phyloP scores from a whole-genome alignment of 2,888 invertebrate species.

The Epicampocera succincta region DNA sequence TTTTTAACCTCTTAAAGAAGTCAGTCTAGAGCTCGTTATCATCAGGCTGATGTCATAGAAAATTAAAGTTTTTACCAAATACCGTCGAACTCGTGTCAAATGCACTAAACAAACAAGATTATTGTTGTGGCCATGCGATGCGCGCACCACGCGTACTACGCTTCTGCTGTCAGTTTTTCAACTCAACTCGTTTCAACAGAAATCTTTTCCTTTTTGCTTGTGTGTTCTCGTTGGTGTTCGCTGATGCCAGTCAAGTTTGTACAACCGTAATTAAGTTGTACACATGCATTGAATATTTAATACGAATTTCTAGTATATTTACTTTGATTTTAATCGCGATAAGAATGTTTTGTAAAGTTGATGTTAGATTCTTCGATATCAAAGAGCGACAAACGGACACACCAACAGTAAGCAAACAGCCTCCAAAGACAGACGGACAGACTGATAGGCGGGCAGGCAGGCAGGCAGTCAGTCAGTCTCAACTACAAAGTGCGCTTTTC shows the following conservation, averaged over 20 bases:
- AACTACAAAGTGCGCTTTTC: slow-evolving; percentile 5
- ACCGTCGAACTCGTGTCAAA: slow-evolving; percentile 3
- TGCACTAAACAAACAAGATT: slow-evolving; percentile 46
- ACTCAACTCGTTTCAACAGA: not conserved
- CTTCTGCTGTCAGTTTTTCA: not conserved
- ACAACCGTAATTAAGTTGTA: slow-evolving; percentile 32
- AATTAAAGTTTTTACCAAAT: too few relatives aligned
- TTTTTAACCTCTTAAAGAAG: too few relatives aligned
- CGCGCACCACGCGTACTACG: too few relatives aligned
- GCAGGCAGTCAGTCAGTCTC: not conserved
- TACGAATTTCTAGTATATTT: slow-evolving; percentile 24
- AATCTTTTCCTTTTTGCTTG: not conserved
- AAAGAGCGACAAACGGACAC: slow-evolving; percentile 25
- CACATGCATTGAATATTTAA: slow-evolving; percentile 7
- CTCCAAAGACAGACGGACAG: slow-evolving; percentile 6
- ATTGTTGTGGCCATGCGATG: slow-evolving; percentile 7
- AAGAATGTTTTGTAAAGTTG: slow-evolving; percentile 36
- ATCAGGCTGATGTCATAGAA: too few relatives aligned
- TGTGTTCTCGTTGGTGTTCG: not conserved
- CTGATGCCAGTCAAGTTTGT: slow-evolving; percentile 14
- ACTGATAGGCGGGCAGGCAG: not conserved
- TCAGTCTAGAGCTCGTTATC: too few relatives aligned
- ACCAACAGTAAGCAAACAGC: slow-evolving; percentile 1
- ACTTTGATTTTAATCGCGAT: slow-evolving; percentile 61
- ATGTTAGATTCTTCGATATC: slow-evolving; percentile 59